Evolutionary conservation across 2,888 invertebrate genomes (phyloP).

Genomic region (Euphydryas editha): DNA sequence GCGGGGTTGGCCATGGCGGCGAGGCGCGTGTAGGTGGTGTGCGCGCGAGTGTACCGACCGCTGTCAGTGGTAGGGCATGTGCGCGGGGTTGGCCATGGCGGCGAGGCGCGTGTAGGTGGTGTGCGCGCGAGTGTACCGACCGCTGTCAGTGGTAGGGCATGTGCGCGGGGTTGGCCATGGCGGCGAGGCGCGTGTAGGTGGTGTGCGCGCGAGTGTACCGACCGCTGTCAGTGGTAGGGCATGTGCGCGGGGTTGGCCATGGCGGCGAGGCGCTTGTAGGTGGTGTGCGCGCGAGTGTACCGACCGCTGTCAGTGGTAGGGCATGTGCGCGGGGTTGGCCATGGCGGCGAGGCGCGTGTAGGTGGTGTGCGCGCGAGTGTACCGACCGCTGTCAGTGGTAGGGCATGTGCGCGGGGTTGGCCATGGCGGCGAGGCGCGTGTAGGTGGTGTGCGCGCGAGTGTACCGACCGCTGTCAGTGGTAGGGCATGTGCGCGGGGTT

Average conservation of each 20-base stretch:
- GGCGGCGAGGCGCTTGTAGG: conserved; percentile 83
- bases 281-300: conserved; percentile 54
- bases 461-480: conserved; percentile 1
- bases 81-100: too few relatives aligned
- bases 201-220: conserved; percentile 82
- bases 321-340: conserved; percentile 4
- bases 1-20: too few relatives aligned
- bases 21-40: too few relatives aligned
- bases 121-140: too few relatives aligned
- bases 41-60: too few relatives aligned
- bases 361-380: not conserved
- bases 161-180: conserved; percentile 90
- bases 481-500: conserved; percentile 72
- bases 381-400: not conserved
- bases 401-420: conserved; percentile 6
- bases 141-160: conserved; percentile 82
- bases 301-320: not conserved
- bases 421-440: not conserved
- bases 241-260: conserved; percentile 86
- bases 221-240: conserved; percentile 70
- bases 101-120: too few relatives aligned
- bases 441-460: conserved; percentile 51
- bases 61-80: too few relatives aligned
- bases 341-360: too few relatives aligned
- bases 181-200: conserved; percentile 91